These are phyloP conservation scores for Leptinotarsa undecemlineata DNA, from an alignment of 1,140 invertebrate genomes.

Conservation along the genomic window DNA sequence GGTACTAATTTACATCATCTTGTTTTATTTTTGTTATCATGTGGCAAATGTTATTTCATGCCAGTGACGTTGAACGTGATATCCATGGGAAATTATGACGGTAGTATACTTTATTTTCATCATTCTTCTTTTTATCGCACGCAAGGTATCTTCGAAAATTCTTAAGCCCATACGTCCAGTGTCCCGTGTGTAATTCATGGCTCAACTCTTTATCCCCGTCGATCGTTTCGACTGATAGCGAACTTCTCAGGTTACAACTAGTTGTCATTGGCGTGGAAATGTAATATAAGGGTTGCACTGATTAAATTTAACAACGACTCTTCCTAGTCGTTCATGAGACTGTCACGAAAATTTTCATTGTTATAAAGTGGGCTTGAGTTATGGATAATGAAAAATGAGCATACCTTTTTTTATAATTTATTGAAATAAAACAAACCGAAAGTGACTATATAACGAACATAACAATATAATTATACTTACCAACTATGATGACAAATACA, in stretches of 20 bases:
- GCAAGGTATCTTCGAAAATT: conserved; percentile 26
- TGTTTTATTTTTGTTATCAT: neutral
- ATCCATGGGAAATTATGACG: conserved; percentile 27
- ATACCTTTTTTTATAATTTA: too few relatives aligned
- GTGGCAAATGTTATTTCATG: neutral
- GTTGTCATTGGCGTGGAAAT: conserved; percentile 12
- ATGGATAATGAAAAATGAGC: too few relatives aligned
- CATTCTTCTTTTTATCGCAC: conserved; percentile 23
- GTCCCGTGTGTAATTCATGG: conserved; percentile 26
- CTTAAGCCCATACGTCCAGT: neutral
- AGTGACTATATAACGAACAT: too few relatives aligned
- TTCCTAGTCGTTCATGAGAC: too few relatives aligned
- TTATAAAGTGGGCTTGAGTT: too few relatives aligned
- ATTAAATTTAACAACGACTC: too few relatives aligned
- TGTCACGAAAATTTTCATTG: too few relatives aligned
- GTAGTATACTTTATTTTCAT: conserved; percentile 6
- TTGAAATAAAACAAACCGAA: too few relatives aligned
- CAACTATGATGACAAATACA: too few relatives aligned
- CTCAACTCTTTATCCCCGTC: conserved; percentile 29
- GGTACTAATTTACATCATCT: neutral
- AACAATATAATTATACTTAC: too few relatives aligned
- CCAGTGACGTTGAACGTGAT: conserved; percentile 21
- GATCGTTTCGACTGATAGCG: conserved; percentile 29
- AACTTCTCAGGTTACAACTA: conserved; percentile 29
- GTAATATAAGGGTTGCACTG: too few relatives aligned